Evolutionary conservation across 2,797 vertebrate genomes (phyloP).

Genomic region (Leptodactylus fallax): DNA sequence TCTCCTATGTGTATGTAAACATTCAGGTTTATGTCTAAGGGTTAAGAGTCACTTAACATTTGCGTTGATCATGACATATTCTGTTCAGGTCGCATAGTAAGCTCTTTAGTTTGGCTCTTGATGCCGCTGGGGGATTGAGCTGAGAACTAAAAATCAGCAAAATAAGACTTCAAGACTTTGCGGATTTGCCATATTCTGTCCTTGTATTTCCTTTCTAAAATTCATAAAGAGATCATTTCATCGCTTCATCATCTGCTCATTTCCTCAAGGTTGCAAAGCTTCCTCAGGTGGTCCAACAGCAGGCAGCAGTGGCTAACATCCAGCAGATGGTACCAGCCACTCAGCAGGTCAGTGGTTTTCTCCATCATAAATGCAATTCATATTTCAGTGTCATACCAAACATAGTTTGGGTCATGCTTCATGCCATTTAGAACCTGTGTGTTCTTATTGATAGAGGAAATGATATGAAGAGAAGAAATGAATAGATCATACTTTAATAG

Average conservation of each 20-base stretch:
- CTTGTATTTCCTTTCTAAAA: background rate
- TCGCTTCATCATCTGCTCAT: constrained; percentile 26
- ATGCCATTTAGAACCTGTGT: background rate
- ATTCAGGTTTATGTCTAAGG: no score
- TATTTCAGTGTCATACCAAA: background rate
- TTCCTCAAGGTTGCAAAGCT: constrained; percentile 87
- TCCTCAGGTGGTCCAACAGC: constrained; percentile 91
- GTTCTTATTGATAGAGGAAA: background rate
- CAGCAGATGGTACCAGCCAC: constrained; percentile 92
- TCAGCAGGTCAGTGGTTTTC: constrained; percentile 78
- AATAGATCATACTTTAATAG: background rate
- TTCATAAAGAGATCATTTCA: constrained; percentile 17
- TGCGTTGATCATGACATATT: no score
- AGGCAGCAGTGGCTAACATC: constrained; percentile 85
- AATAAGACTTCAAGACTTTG: background rate
- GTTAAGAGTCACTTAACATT: no score
- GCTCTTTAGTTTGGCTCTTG: no score
- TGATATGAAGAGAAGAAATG: background rate
- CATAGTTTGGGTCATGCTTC: background rate
- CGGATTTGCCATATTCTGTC: background rate
- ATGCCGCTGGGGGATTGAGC: no score
- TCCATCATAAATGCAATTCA: background rate
- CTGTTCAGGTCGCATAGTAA: no score
- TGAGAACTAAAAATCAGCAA: background rate
- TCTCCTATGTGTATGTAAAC: no score